Evolutionary conservation across 1,140 invertebrate species (phyloP).

Genomic region (Agrypnia vestita): DNA sequence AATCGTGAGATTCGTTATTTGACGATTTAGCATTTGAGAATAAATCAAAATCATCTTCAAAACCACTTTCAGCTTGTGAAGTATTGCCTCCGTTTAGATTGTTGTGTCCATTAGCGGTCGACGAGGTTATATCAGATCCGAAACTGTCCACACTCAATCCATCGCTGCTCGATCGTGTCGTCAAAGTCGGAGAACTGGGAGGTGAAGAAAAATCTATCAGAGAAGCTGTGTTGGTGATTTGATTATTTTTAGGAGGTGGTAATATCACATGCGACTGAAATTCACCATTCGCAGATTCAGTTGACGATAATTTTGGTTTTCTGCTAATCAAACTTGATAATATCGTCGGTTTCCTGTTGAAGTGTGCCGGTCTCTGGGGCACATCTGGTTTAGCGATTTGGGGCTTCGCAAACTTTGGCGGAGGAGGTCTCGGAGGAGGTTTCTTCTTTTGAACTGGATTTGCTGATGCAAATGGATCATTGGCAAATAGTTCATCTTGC

Average conservation of each 20-base stretch:
- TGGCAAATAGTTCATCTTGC: slow-evolving; percentile 67
- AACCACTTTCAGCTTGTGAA: slow-evolving; percentile 83
- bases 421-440: slow-evolving; percentile 73
- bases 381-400: slow-evolving; percentile 63
- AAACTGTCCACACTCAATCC: slow-evolving; percentile 83
- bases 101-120: slow-evolving; percentile 71
- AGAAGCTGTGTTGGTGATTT: slow-evolving; percentile 62
- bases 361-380: slow-evolving; percentile 68
- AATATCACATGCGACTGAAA: slow-evolving; percentile 56
- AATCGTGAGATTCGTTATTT: slow-evolving; percentile 70
- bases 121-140: slow-evolving; percentile 80
- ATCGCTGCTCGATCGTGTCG: slow-evolving; percentile 82
- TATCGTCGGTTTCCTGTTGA: slow-evolving; percentile 71
- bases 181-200: slow-evolving; percentile 82
- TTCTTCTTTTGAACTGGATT: slow-evolving; percentile 67
- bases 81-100: slow-evolving; percentile 77
- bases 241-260: slow-evolving; percentile 36
- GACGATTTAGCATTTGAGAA: slow-evolving; percentile 71
- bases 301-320: slow-evolving; percentile 49
- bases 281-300: slow-evolving; percentile 47
- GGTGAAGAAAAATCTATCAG: slow-evolving; percentile 79
- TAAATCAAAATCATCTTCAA: slow-evolving; percentile 84
- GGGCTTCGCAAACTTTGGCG: slow-evolving; percentile 66
- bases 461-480: slow-evolving; percentile 66
- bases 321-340: slow-evolving; percentile 67